Evolutionary conservation across 2,113 vertebrate species (phyloP).

Genomic region (Ctenodactylus gundi): DNA sequence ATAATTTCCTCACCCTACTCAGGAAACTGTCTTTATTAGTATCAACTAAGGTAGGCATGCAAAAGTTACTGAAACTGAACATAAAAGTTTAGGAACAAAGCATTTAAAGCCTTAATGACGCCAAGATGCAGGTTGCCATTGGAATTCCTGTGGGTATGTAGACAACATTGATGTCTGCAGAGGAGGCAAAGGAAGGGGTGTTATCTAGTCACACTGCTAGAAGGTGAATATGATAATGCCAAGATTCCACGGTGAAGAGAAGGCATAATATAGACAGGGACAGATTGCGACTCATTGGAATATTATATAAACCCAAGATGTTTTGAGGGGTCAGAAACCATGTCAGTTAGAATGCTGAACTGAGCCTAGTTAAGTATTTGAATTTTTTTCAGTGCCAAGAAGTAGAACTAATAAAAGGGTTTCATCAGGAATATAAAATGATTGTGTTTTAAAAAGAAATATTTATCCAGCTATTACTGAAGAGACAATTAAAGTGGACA

Average conservation of each 20-base stretch:
- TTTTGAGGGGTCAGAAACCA: background rate
- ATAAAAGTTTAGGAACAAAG: background rate
- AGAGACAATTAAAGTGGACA: background rate
- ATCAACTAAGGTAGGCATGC: background rate
- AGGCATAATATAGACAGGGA: background rate
- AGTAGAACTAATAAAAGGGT: background rate
- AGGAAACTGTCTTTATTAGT: background rate
- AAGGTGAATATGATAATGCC: fast-evolving
- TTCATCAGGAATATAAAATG: background rate
- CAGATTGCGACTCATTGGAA: background rate
- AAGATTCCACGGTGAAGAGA: background rate
- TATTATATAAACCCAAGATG: background rate
- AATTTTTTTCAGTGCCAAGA: background rate
- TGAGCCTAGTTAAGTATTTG: background rate
- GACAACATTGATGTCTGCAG: background rate
- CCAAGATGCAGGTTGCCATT: background rate
- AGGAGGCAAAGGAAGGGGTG: fast-evolving
- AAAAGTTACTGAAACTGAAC: background rate
- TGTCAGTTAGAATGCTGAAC: background rate
- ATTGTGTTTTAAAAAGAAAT: background rate
- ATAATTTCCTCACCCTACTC: background rate
- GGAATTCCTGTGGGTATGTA: background rate
- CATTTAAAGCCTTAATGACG: background rate
- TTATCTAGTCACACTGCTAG: background rate
- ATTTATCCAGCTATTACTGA: background rate